These are phyloP conservation scores for Pogoniulus pusillus DNA, from an alignment of 2,797 vertebrate species.

Conservation along the genomic window DNA sequence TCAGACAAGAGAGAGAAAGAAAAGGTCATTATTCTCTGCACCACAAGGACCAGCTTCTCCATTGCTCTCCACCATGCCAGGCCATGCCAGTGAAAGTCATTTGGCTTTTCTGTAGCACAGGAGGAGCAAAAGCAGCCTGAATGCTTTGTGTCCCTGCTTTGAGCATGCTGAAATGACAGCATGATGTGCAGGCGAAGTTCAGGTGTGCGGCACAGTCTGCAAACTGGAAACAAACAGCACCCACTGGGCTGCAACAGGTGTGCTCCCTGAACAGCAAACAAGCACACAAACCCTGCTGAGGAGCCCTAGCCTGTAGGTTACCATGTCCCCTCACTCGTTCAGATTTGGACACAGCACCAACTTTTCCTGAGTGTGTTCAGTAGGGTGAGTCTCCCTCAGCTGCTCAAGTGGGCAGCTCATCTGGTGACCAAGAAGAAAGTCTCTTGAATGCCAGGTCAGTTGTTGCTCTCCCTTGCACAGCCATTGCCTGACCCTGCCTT, in stretches of 20 bases:
- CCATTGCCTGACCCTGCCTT: neutral
- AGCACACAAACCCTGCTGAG: neutral
- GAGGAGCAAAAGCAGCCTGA: too few species aligned
- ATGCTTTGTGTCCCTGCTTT: neutral
- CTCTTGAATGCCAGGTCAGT: neutral
- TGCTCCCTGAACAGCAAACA: neutral
- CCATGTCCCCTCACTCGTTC: neutral
- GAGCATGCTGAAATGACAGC: neutral
- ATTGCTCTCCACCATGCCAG: neutral
- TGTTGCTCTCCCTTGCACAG: neutral
- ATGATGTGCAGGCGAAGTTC: neutral
- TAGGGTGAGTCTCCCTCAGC: neutral
- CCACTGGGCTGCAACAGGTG: rapidly evolving
- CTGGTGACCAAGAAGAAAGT: too few species aligned
- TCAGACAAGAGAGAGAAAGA: neutral
- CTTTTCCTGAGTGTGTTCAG: neutral
- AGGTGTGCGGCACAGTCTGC: neutral
- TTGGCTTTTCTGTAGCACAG: neutral
- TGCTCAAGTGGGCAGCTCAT: too few species aligned
- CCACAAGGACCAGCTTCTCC: neutral
- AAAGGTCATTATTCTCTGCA: neutral
- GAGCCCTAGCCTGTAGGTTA: neutral
- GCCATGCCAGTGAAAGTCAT: neutral
- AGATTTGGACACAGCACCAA: neutral
- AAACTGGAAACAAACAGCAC: neutral